phyloP scores from a whole-genome alignment of 2,888 invertebrate genomes.

The Sarcophaga rosellei region DNA sequence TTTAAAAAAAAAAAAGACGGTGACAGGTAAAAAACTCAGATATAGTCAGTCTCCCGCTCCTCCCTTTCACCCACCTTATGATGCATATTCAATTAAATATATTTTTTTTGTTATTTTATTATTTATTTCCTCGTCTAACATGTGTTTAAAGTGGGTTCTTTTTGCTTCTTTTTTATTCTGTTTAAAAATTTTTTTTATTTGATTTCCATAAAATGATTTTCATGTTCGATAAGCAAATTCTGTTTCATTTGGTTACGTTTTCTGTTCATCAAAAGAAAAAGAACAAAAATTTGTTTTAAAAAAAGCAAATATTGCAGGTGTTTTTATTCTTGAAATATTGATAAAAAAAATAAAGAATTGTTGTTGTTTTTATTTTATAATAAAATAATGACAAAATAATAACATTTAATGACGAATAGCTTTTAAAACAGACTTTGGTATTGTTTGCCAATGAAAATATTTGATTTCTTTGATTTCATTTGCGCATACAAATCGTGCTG shows the following conservation, averaged over 20 bases:
- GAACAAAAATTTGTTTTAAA: background rate
- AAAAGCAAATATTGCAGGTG: slow-evolving; percentile 27
- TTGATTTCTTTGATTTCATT: background rate
- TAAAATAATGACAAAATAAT: slow-evolving; percentile 22
- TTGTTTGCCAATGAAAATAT: background rate
- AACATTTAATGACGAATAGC: slow-evolving; percentile 8
- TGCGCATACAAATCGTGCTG: background rate
- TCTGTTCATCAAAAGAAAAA: background rate
- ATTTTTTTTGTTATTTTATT: background rate
- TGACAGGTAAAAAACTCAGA: background rate
- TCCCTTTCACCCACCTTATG: background rate
- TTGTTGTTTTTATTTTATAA: background rate
- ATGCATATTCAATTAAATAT: background rate
- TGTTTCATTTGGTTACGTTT: background rate
- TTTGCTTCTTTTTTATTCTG: background rate
- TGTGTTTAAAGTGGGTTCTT: slow-evolving; percentile 6
- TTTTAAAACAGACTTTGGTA: background rate
- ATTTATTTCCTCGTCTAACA: slow-evolving; percentile 17
- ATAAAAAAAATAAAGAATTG: background rate
- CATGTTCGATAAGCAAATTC: slow-evolving; percentile 34
- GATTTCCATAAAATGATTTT: slow-evolving; percentile 36
- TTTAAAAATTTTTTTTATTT: slow-evolving; percentile 33
- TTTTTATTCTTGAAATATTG: slow-evolving; percentile 3
- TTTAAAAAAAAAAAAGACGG: background rate
- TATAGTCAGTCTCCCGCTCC: background rate